phyloP scores from a whole-genome alignment of 1,140 invertebrate genomes.

The Drosophila littoralis region DNA sequence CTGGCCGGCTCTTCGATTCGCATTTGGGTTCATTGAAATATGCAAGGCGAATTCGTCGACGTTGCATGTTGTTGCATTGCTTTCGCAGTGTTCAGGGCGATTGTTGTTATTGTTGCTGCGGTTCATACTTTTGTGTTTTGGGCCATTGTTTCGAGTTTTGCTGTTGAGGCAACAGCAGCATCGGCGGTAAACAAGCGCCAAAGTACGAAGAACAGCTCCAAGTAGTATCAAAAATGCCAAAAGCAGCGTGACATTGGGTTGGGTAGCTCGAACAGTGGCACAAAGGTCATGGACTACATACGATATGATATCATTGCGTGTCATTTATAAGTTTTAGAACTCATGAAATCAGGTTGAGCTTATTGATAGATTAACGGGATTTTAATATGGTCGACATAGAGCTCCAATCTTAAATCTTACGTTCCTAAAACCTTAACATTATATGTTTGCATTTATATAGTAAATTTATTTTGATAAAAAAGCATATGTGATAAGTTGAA shows the following conservation, averaged over 20 bases:
- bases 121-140: slow-evolving; percentile 75
- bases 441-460: too few species aligned
- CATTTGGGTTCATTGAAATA: slow-evolving; percentile 63
- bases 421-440: too few species aligned
- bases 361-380: too few species aligned
- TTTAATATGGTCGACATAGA: too few species aligned
- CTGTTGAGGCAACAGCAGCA: slow-evolving; percentile 24
- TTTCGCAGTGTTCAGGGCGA: slow-evolving; percentile 31
- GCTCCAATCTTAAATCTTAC: too few species aligned
- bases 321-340: too few species aligned
- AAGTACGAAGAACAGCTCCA: slow-evolving; percentile 52
- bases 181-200: slow-evolving; percentile 65
- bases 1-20: slow-evolving; percentile 61
- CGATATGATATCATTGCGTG: not conserved
- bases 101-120: slow-evolving; percentile 66
- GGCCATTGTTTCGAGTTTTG: slow-evolving; percentile 66
- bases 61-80: slow-evolving; percentile 53
- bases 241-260: slow-evolving; percentile 39
- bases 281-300: not conserved
- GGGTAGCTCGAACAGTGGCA: slow-evolving; percentile 17
- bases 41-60: slow-evolving; percentile 39
- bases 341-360: too few species aligned
- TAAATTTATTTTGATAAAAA: too few species aligned
- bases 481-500: too few species aligned
- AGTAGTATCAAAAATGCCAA: slow-evolving; percentile 61